Base-by-base conservation (phyloP, 64 coral and sea anemone species). In the Anthopleura sola region DNA sequence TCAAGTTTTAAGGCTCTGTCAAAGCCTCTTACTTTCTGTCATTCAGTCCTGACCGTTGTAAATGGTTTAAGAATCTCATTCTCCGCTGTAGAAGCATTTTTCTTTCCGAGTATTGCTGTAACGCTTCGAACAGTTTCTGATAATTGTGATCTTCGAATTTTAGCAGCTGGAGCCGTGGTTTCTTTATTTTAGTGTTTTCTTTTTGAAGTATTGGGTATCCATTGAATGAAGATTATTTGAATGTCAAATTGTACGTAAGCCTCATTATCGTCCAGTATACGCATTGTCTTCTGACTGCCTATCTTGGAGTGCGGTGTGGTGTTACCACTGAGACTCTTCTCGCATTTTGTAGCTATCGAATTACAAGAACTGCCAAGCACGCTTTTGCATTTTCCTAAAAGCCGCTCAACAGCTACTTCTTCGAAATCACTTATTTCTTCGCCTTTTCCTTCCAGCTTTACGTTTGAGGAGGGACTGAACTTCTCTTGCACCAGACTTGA, bases 151-250 rank as follows among this genome's bases (percentile, higher is more conserved):
- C 9, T 46, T 79, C 39, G 76, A 47, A 44, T 26, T 79, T 79
- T 1, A 7, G 76, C 76, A 79, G 76, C 76, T 79, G 76, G 36
- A 47, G 8, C 47, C 13, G 76, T 79, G 76, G 76, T 79, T 79
- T 79, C 47, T 79, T 79, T 79, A 47, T 79, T 79, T 79, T 79
- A 79, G 76, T 18, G 12, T 47, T 79, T 79, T 79, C 37, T 79
- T 79, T 79, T 79, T 38, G 44, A 79, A 48, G 76, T 79, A 79
- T 79, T 79, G 26, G 76, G 76, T 79, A 79, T 79, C 76, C 76
- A n/a, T 79, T 79, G 39, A 44, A 79, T 37, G 76, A 13, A 24
- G 36, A 48, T 38, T 79, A 79, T 79, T 47, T 79, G 76, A 48
- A 79, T 79, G 76, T n/a, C 76, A 79, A 79, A 24, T 34, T n/a